Conservation (phyloP, 2,113 vertebrate species). For the Prionailurus viverrinus region DNA sequence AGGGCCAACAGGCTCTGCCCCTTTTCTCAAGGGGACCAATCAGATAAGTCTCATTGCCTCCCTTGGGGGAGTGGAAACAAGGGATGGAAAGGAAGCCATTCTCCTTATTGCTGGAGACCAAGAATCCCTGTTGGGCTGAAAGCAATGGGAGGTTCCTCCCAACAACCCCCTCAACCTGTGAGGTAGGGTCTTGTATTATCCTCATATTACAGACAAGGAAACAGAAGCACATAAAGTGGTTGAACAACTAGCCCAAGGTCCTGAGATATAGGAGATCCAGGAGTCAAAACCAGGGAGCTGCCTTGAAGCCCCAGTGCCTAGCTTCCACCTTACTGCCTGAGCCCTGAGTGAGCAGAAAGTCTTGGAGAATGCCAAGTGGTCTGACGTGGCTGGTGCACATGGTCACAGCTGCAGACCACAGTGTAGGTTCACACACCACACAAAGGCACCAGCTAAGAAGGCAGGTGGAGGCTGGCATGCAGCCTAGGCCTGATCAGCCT, state of each 20-base stretch:
- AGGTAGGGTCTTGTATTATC: neutral
- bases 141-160: neutral
- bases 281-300: neutral
- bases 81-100: neutral
- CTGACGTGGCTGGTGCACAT: neutral
- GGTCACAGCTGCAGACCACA: too few species aligned
- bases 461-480: neutral
- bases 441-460: neutral
- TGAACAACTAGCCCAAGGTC: neutral
- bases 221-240: neutral
- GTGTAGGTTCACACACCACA: fast-evolving
- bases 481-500: neutral
- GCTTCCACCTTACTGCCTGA: neutral
- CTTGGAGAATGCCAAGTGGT: neutral
- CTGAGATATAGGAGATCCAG: neutral
- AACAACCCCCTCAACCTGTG: neutral
- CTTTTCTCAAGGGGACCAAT: neutral
- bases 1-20: neutral
- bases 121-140: neutral
- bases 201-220: neutral
- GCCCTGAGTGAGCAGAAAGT: neutral
- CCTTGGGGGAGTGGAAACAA: neutral
- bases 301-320: neutral
- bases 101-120: neutral
- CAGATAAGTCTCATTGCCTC: neutral